These are phyloP conservation scores for Salvelinus alpinus DNA, from an alignment of 2,113 vertebrate species.

Conservation along the genomic window DNA sequence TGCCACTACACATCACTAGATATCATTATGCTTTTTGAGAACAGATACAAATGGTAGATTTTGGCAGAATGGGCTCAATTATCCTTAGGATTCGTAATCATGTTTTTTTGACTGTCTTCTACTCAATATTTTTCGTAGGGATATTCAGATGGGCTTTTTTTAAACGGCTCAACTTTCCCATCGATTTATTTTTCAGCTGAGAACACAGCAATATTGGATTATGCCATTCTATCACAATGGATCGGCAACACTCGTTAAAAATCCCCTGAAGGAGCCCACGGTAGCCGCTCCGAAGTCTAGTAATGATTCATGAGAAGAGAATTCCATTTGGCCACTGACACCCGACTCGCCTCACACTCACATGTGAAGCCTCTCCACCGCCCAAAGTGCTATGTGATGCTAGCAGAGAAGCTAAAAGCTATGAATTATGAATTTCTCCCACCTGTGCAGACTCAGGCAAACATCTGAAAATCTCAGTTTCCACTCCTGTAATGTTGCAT, in stretches of 20 bases:
- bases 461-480: constrained; percentile 1
- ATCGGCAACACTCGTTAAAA: neutral
- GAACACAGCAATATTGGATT: neutral
- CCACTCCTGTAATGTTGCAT: neutral
- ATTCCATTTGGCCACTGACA: constrained; percentile 5
- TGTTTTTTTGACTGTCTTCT: neutral
- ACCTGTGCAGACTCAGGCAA: neutral
- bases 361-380: neutral
- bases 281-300: constrained; percentile 11
- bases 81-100: neutral
- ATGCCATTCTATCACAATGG: neutral
- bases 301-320: constrained; percentile 3
- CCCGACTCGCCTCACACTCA: neutral
- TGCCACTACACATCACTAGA: no score
- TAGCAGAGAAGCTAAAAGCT: constrained; percentile 44
- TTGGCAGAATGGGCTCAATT: no score
- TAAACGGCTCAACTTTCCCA: neutral
- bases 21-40: no score
- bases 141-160: neutral
- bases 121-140: neutral
- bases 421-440: constrained; percentile 45
- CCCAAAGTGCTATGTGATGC: constrained; percentile 18
- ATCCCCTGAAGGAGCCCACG: neutral
- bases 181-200: neutral
- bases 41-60: no score